Evolutionary conservation across 2,888 invertebrate species (phyloP), one percentile per base, ranked within the genome.

Genomic region (Erebia aethiops): DNA sequence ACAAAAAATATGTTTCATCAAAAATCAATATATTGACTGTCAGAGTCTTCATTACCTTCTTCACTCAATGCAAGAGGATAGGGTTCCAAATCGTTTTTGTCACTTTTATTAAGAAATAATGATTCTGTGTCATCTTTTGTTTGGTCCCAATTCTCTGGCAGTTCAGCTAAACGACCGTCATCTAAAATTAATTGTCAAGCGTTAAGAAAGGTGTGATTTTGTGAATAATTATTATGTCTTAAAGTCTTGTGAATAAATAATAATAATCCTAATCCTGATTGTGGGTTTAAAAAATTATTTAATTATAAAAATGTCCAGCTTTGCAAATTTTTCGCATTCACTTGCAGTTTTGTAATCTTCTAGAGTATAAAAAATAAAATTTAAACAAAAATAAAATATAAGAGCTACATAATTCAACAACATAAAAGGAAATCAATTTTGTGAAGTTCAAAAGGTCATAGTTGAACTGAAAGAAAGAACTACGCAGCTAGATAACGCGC

Each of bases 71-170:
- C 94, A 79, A 94, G 85, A 66, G 93, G 92, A 80, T 93, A 94
- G 51, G 94, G 94, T 82, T 92, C 94, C 81, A 93, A 81, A 81
- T 93, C 94, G 81, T 93, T 94, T 87, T 94, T 94, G 83, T 94
- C 93, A 80, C 91, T 94, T 83, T 93, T 94, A 85, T 94, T 94
- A 81, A 92, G 85, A 83, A 94, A 94, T 76, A 93, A 84, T 57
- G 94, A 93, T 77, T 93, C 92, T 54, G 89, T 91, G 82, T 93
- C 92, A 76, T 93, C 93, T 86, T 94, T 94, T 67, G 93, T 90
- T 84, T 93, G 93, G 83, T 93, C 93, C 93, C 93, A 93, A 82
- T 93, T 93, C 81, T 93, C 93, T 72, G 93, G 93, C 75, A 93
- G 84, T 80, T 93, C 94, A 78, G 88, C 90, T 76, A 91, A 88